phyloP scores from a whole-genome alignment of 2,888 invertebrate genomes.

The Isoperla grammatica region DNA sequence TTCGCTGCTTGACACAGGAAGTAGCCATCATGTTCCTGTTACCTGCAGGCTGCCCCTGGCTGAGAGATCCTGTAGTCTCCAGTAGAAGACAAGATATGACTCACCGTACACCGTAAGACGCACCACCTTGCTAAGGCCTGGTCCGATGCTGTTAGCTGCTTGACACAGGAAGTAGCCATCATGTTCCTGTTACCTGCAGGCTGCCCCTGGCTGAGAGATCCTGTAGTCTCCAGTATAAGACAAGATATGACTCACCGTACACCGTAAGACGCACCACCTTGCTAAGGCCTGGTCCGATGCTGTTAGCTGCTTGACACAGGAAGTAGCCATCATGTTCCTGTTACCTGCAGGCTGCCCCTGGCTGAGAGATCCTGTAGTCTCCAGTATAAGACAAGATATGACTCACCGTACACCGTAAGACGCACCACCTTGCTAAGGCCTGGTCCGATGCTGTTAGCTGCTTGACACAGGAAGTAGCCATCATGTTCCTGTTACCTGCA shows the following conservation, averaged over 20 bases:
- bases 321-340: conserved; percentile 75
- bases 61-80: no score
- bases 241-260: conserved; percentile 75
- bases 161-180: conserved; percentile 83
- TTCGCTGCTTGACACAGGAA: conserved; percentile 83
- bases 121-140: conserved; percentile 78
- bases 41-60: no score
- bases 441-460: conserved; percentile 78
- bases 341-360: no score
- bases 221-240: no score
- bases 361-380: no score
- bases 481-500: no score
- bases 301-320: conserved; percentile 78
- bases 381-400: no score
- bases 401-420: conserved; percentile 73
- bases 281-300: conserved; percentile 75
- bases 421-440: conserved; percentile 77
- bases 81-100: no score
- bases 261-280: conserved; percentile 76
- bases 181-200: no score
- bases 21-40: conserved; percentile 69
- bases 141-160: conserved; percentile 76
- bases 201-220: no score
- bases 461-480: conserved; percentile 79
- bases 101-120: conserved; percentile 73